phyloP scores from a whole-genome alignment of 2,888 invertebrate genomes.

The Phymatocera aterrima region DNA sequence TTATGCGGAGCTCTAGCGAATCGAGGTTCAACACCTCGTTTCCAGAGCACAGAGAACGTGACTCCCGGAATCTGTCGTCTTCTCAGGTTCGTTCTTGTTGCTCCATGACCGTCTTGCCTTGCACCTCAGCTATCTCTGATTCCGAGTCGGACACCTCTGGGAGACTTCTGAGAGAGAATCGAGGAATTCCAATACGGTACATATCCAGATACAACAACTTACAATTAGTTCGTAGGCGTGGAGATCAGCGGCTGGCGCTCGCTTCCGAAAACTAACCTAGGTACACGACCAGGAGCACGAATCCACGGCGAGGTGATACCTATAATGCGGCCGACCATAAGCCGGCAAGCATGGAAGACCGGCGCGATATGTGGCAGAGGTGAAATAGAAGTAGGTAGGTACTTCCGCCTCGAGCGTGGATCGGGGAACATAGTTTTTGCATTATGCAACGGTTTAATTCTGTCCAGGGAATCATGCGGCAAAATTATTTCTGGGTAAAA shows the following conservation, averaged over 20 bases:
- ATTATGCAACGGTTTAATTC: constrained; percentile 61
- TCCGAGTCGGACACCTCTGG: no score
- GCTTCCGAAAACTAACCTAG: no score
- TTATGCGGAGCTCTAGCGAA: neutral
- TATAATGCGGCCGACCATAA: neutral
- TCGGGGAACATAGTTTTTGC: constrained; percentile 45
- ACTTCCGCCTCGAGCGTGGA: neutral
- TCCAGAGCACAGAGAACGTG: neutral
- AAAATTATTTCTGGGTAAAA: constrained; percentile 23
- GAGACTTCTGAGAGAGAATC: no score
- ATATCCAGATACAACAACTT: no score
- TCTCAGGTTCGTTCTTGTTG: neutral
- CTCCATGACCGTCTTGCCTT: no score
- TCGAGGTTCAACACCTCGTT: neutral
- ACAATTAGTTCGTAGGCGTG: no score
- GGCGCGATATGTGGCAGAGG: neutral
- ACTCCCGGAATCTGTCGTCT: neutral
- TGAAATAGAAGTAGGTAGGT: neutral
- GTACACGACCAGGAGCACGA: no score
- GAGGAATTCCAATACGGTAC: no score
- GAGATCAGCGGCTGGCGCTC: no score
- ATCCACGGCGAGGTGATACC: no score
- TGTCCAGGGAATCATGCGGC: constrained; percentile 49
- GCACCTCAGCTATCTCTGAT: no score
- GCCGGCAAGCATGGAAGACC: neutral